Base-by-base conservation (phyloP, 2,797 vertebrate species). In the Morelia viridis region DNA sequence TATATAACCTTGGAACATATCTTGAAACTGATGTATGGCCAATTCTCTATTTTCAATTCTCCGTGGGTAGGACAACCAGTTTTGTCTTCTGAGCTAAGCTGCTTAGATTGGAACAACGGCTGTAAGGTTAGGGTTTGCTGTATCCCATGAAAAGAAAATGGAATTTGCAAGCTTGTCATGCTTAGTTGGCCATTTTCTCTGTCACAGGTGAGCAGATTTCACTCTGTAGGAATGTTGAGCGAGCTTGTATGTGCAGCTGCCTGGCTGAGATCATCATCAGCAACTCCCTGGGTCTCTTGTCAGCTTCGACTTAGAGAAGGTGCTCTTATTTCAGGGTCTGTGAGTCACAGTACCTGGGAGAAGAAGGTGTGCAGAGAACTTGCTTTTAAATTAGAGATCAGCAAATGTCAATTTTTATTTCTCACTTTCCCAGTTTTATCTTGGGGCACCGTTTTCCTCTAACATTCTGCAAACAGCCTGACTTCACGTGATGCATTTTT, bases 221-320 rank as follows among this genome's bases (percentile, higher is more conserved):
- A 46, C 4, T 46, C 76, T 46, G 35, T 24, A 80, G 68, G 57
- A 88, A 83, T 62, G 71, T 19, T 88, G 68, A 31, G 58, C 22
- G 2, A 35, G n/a, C 24, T 86, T 91, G 65, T 68, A 60, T 76
- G 64, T 35, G 65, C 90, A 91, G 56, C 65, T 91, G 90, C 41
- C 89, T 53, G 64, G 22, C 56, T 91, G 90, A 61, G 62, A 22
- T 60, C 64, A 87, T 71, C 53, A 58, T 4, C 28, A 91, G 4
- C 64, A 41, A 15, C 11, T 91, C 85, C 71, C 41, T n/a, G 46
- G 58, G 2, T 17, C 62, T 22, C 22, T 57, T 58, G 53, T 91
- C 61, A 87, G 85, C n/a, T 22, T 76, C 31, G 35, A n/a, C 19
- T 80, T 22, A 50, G 56, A 91, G 50, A 31, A 41, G 31, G 35